Percentiles rank a stretch among this genome's conserved stretches.
These are phyloP conservation scores for Drosophila merina DNA, from an alignment of 2,888 invertebrate genomes.

Conservation along the genomic window DNA sequence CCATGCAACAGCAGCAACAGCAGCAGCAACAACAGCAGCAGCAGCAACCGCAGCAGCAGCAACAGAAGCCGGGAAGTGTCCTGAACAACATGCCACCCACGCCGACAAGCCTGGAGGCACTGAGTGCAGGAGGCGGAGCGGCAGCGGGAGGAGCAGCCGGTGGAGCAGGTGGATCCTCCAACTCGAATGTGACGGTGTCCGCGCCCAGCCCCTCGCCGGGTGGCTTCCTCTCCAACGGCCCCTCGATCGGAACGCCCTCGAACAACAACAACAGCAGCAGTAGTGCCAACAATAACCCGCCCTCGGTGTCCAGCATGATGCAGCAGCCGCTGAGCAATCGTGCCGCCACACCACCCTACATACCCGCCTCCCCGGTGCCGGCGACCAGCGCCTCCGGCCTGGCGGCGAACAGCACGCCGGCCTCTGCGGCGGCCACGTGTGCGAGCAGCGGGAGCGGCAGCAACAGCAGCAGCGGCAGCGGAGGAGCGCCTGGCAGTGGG, in stretches of 20 bases:
- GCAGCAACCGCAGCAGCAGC: slow-evolving; percentile 78
- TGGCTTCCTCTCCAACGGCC: slow-evolving; percentile 83
- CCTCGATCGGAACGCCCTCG: slow-evolving; percentile 85
- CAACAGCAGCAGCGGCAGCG: slow-evolving; percentile 57
- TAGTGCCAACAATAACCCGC: slow-evolving; percentile 84
- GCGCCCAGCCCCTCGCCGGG: slow-evolving; percentile 84
- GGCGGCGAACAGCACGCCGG: slow-evolving; percentile 71
- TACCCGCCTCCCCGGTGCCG: slow-evolving; percentile 80
- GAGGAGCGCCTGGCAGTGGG: slow-evolving; percentile 67
- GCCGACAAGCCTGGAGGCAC: slow-evolving; percentile 84
- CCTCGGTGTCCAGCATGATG: slow-evolving; percentile 86
- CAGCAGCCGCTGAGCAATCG: slow-evolving; percentile 86
- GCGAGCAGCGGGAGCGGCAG: slow-evolving; percentile 72
- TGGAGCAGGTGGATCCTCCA: slow-evolving; percentile 47
- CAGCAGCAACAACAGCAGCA: slow-evolving; percentile 81
- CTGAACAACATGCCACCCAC: slow-evolving; percentile 84
- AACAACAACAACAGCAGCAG: slow-evolving; percentile 60
- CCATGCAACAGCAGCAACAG: slow-evolving; percentile 73
- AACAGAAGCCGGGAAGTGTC: slow-evolving; percentile 58
- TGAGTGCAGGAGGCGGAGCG: slow-evolving; percentile 63
- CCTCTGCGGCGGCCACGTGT: slow-evolving; percentile 74
- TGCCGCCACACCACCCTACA: slow-evolving; percentile 84
- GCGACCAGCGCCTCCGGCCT: slow-evolving; percentile 65
- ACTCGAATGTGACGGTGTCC: slow-evolving; percentile 82
- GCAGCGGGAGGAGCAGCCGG: slow-evolving; percentile 16